phyloP scores from a whole-genome alignment of 1,140 invertebrate genomes.

The Conus betulinus region DNA sequence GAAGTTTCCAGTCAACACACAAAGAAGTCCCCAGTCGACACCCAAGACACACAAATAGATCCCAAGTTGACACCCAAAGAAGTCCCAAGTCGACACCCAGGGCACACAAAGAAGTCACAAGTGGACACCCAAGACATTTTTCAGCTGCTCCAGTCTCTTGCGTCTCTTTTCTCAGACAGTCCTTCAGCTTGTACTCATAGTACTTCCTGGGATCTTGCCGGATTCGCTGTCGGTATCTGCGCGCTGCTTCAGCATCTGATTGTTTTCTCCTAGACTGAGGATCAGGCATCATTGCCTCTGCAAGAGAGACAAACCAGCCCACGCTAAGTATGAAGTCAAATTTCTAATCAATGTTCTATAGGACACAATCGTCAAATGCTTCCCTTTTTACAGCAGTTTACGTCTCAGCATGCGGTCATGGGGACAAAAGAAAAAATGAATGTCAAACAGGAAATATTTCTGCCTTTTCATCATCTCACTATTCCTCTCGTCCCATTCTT shows the following conservation, averaged over 20 bases:
- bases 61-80: too few species aligned
- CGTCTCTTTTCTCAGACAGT: background rate
- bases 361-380: too few species aligned
- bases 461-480: too few species aligned
- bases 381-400: too few species aligned
- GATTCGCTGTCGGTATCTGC: slow-evolving; percentile 2
- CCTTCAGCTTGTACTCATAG: slow-evolving; percentile 3
- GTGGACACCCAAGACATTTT: background rate
- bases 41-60: too few species aligned
- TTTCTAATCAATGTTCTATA: background rate
- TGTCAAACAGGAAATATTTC: too few species aligned
- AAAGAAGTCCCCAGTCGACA: too few species aligned
- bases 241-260: background rate
- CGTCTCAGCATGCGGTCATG: too few species aligned
- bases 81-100: too few species aligned
- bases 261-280: background rate
- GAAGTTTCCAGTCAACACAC: too few species aligned
- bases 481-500: too few species aligned
- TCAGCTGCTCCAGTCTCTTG: slow-evolving; percentile 6
- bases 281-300: background rate
- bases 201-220: slow-evolving; percentile 1
- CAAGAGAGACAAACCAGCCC: background rate
- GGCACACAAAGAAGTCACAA: background rate
- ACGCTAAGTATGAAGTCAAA: background rate
- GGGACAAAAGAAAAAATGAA: too few species aligned